Base-by-base conservation (phyloP, 1,140 invertebrate species). In the Argopecten irradians region DNA sequence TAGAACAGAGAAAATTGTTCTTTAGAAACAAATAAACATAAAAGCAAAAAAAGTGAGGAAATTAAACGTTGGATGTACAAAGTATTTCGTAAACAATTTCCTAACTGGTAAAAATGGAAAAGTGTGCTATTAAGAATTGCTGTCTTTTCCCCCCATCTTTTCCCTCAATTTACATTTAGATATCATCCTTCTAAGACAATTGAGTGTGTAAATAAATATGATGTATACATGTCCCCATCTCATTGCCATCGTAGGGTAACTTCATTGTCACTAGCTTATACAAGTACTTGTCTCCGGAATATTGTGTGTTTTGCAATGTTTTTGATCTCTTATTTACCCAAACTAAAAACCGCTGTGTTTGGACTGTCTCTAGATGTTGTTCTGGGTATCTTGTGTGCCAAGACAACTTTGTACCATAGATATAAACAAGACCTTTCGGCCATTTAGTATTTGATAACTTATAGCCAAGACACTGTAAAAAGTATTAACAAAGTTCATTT, bases 61-160 rank as follows among this genome's bases (percentile, higher is more conserved):
- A 28, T 71, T n/a, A n/a, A 71, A 71, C 55, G 22, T 71, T 71
- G 55, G 55, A 71, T 71, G 55, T 71, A 71, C 55, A 71, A 71
- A 71, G 55, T 71, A 28, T 71, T 71, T 71, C 55, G 55, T 71
- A 16, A 71, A 71, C 11, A 71, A 71, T 71, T 71, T 71, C 55
- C 55, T 71, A 8, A 71, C 55, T 71, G 55, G 55, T 71, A 71
- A 71, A n/a, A 28, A n/a, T 46, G 43, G n/a, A 46, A 46, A 46
- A 19, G 43, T 55, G 55, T 71, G 55, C 28, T 71, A n/a, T 28
- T 71, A 22, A 71, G 22, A 71, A 71, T 71, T 71, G n/a, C 28
- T 22, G 55, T 8, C n/a, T 71, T 71, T n/a, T 71, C n/a, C 55
- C 55, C 55, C n/a, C 55, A 71, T 71, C n/a, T 71, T 71, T 71